phyloP scores from a whole-genome alignment of 2,888 invertebrate genomes.

The Drosophila glabriapex region DNA sequence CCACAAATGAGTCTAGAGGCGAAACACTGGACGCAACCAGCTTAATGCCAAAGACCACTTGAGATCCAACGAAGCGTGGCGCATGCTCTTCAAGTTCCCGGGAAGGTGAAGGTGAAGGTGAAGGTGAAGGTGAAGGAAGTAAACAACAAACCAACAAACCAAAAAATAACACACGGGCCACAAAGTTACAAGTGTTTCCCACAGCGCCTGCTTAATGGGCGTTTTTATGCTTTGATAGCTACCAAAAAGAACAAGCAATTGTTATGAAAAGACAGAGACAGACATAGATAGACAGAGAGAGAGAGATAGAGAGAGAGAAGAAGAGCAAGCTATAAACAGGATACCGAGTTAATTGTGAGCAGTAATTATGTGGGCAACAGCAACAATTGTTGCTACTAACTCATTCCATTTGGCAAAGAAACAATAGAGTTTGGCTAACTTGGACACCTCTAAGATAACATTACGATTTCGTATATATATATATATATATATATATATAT shows the following conservation, averaged over 20 bases:
- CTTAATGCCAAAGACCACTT: conserved; percentile 58
- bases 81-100: conserved; percentile 22
- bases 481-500: too few relatives aligned
- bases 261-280: neutral
- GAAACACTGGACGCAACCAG: conserved; percentile 33
- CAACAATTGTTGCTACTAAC: neutral
- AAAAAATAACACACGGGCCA: conserved; percentile 13
- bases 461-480: neutral
- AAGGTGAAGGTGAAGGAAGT: neutral
- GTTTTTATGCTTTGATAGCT: conserved; percentile 76
- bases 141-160: neutral
- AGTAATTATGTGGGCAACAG: conserved; percentile 2
- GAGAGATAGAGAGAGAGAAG: neutral
- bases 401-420: neutral
- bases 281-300: neutral
- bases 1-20: conserved; percentile 43
- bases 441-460: neutral
- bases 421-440: neutral
- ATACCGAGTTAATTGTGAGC: neutral
- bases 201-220: conserved; percentile 66
- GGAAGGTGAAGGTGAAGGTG: neutral
- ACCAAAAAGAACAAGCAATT: conserved; percentile 2
- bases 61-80: conserved; percentile 63
- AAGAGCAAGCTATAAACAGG: neutral
- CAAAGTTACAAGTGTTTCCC: conserved; percentile 56